These are phyloP conservation scores for Cervus canadensis DNA, from an alignment of 2,113 vertebrate genomes.

Conservation along the genomic window DNA sequence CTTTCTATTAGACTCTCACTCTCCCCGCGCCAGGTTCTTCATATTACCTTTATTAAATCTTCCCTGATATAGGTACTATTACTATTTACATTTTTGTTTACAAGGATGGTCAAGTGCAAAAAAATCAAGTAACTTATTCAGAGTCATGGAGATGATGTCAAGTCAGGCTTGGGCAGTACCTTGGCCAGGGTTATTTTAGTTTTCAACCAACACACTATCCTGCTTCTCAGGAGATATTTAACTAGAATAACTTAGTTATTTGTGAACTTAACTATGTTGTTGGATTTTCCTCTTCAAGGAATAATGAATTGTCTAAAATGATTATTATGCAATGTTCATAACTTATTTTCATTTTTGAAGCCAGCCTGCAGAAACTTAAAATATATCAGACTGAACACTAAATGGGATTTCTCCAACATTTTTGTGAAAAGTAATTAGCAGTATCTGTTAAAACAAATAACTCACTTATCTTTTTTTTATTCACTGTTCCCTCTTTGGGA, in stretches of 20 bases:
- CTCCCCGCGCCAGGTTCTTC: background rate
- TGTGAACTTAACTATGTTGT: background rate
- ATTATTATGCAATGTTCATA: constrained; percentile 43
- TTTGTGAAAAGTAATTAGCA: constrained; percentile 33
- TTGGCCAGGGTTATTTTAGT: background rate
- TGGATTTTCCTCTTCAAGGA: background rate
- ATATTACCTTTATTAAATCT: background rate
- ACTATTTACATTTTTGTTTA: background rate
- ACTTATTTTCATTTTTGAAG: constrained; percentile 59
- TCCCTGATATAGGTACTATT: background rate
- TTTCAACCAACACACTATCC: background rate
- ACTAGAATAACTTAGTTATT: constrained; percentile 5
- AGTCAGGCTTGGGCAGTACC: background rate
- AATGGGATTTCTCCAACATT: constrained; percentile 43
- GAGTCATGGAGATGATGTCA: background rate
- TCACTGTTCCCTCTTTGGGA: constrained; percentile 3
- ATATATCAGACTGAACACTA: constrained; percentile 38
- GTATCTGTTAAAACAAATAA: constrained; percentile 52
- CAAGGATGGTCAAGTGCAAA: background rate
- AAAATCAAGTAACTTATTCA: background rate
- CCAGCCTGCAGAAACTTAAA: constrained; percentile 58
- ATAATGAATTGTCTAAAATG: constrained; percentile 33
- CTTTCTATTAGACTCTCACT: background rate
- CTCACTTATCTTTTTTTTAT: constrained; percentile 54
- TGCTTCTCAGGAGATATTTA: background rate